Conservation (phyloP, 2,888 invertebrate species). For the Limnephilus lunatus region DNA sequence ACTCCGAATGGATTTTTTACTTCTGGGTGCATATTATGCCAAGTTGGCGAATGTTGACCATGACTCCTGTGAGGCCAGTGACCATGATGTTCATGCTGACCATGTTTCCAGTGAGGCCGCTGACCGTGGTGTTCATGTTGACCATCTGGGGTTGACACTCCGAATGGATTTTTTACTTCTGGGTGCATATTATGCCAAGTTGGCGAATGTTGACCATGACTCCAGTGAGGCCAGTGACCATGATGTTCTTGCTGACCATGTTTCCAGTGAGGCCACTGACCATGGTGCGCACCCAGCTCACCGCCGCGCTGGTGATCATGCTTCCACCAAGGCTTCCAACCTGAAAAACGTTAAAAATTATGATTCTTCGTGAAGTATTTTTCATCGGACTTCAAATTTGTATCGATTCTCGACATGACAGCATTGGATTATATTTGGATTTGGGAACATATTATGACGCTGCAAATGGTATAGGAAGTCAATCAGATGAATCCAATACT, state of each 20-base stretch:
- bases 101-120: not conserved
- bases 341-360: not conserved
- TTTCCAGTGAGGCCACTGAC: not conserved
- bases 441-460: too few relatives aligned
- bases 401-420: not conserved
- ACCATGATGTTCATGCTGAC: too few relatives aligned
- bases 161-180: not conserved
- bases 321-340: not conserved
- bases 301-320: not conserved
- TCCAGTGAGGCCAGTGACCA: not conserved
- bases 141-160: not conserved
- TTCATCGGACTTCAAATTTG: not conserved
- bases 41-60: not conserved
- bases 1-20: not conserved
- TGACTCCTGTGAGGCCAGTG: too few relatives aligned
- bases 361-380: not conserved
- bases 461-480: too few relatives aligned
- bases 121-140: not conserved
- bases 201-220: not conserved
- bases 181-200: not conserved
- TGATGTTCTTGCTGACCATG: not conserved
- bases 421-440: too few relatives aligned
- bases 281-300: not conserved
- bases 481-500: too few relatives aligned
- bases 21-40: not conserved